phyloP scores from a whole-genome alignment of 1,140 invertebrate genomes.

The Scaptomyza pallida region DNA sequence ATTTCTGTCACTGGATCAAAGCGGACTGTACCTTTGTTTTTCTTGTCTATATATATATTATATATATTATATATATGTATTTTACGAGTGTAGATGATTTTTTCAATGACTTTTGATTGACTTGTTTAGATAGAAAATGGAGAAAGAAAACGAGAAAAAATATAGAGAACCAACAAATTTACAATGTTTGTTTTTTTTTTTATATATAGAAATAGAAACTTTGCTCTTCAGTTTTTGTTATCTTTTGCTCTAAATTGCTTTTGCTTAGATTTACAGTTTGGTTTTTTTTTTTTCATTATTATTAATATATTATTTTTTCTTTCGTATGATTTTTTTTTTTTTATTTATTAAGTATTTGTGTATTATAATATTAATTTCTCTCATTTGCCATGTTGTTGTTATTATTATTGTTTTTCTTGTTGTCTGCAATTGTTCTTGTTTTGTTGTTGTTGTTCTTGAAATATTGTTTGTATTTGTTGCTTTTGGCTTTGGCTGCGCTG shows the following conservation, averaged over 20 bases:
- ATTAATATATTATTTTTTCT: conserved; percentile 34
- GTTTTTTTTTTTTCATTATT: conserved; percentile 17
- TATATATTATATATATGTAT: not conserved
- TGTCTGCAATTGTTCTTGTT: not conserved
- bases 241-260: conserved; percentile 36
- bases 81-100: conserved; percentile 1
- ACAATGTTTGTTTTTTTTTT: conserved; percentile 24
- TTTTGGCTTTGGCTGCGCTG: conserved; percentile 66
- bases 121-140: conserved; percentile 14
- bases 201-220: conserved; percentile 44
- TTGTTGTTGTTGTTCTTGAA: conserved; percentile 28
- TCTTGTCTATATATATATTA: not conserved
- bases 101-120: conserved; percentile 15
- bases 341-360: conserved; percentile 35
- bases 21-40: conserved; percentile 20
- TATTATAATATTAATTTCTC: conserved; percentile 48
- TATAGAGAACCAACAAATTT: conserved; percentile 36
- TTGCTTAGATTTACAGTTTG: conserved; percentile 50
- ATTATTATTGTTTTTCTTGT: conserved; percentile 41
- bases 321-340: conserved; percentile 14
- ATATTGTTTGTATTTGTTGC: conserved; percentile 61
- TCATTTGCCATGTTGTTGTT: conserved; percentile 35
- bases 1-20: conserved; percentile 29
- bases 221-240: conserved; percentile 41
- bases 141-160: not conserved